Evolutionary conservation across 2,797 vertebrate genomes (phyloP), one percentile per base, ranked within the genome.

Genomic region (Schizopygopsis pylzovi): DNA sequence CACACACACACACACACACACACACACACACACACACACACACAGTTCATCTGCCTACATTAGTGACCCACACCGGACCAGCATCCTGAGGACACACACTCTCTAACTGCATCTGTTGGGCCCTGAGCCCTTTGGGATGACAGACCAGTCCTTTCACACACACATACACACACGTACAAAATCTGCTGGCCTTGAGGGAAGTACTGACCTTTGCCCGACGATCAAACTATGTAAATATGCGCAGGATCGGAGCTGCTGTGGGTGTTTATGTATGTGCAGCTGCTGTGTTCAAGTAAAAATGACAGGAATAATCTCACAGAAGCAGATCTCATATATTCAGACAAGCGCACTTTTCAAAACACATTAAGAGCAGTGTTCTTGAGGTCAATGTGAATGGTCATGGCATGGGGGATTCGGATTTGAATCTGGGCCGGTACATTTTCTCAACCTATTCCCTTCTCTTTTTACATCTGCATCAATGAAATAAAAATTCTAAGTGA

Each of bases 211-310:
- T 82, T 85, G 85, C 82, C 85, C 37, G 1, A 83, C 83, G 82
- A 88, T 88, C 80, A 88, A 88, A 85, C 80, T 81, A 73, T 82
- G 82, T 86, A 81, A 83, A 85, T 72, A 45, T 84, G 78, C 28
- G 33, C 52, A 85, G 61, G 90, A 89, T 87, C 87, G 65, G 86
- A 89, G 78, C 84, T 91, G 91, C 86, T 92, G 89, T 78, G 86
- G 43, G n/a, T 81, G 78, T 77, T 85, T 83, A 9, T 82, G 78
- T 89, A 75, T 84, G 63, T 84, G 68, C 86, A 86, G 81, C 86
- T 89, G 88, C 68, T 70, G 41, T 20, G 12, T 65, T 85, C 4
- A 73, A 81, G 59, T 25, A 18, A 70, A 79, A 71, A 61, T 72
- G 54, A 78, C 49, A 78, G 20, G 18, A 82, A 70, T 56, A 79